Conservation (phyloP, 2,888 invertebrate species). For the Criorhina ranunculi region DNA sequence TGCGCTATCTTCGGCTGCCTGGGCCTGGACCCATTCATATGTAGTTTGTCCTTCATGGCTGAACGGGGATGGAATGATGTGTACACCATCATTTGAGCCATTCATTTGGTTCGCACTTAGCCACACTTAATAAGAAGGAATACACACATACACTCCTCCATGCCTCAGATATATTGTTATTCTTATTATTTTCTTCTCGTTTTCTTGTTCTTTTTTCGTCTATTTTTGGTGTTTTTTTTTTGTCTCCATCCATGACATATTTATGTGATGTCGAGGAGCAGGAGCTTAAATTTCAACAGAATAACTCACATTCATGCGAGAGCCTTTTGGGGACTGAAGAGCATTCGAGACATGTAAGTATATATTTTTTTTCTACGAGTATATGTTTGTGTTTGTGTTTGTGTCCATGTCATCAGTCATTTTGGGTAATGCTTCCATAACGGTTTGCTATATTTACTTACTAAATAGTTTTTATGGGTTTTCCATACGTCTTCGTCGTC, state of each 20-base stretch:
- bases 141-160: constrained; percentile 9
- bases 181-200: constrained; percentile 47
- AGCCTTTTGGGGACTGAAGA: constrained; percentile 84
- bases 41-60: constrained; percentile 38
- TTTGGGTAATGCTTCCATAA: constrained; percentile 53
- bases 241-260: constrained; percentile 10
- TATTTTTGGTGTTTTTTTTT: constrained; percentile 20
- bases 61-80: constrained; percentile 9
- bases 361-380: constrained; percentile 60
- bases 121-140: constrained; percentile 54
- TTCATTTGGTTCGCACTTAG: constrained; percentile 58
- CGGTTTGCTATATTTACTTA: constrained; percentile 66
- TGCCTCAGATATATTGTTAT: constrained; percentile 50
- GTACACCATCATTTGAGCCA: constrained; percentile 3
- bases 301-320: constrained; percentile 84
- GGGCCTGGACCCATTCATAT: background rate
- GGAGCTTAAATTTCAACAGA: constrained; percentile 83
- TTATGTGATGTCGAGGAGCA: constrained; percentile 69
- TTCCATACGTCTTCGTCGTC: constrained; percentile 40
- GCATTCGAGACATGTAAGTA: constrained; percentile 86
- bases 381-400: constrained; percentile 52
- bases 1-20: background rate
- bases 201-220: constrained; percentile 17
- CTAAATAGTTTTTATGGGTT: constrained; percentile 71
- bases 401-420: constrained; percentile 79